Base-by-base conservation (phyloP, 1,140 invertebrate genomes). In the Halictus rubicundus region DNA sequence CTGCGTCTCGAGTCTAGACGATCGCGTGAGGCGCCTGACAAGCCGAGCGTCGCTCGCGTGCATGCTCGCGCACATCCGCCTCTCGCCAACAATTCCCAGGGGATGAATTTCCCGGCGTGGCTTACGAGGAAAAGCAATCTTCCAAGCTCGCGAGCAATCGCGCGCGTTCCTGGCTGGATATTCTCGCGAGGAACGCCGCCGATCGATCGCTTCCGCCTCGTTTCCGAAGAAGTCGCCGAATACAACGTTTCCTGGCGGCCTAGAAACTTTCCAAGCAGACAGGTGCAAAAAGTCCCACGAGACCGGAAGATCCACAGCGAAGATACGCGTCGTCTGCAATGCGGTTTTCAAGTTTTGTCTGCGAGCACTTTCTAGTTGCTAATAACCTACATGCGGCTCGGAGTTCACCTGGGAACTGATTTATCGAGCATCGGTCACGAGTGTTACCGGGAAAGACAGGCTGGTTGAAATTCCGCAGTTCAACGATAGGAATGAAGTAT, bases 11-110 rank as follows among this genome's bases (percentile, higher is more conserved):
- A 66, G 76, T 81, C 71, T 57, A 72, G 52, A 84, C 69, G 54
- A 66, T 88, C 64, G 86, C 85, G 82, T 88, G 87, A 21, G 83
- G 72, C 80, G 74, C 82, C 87, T 49, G 69, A 74, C 68, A 21
- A 77, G 54, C 80, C 82, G 69, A 59, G 68, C 14, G 25, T 3
- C 6, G 69, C 25, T 84, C 73, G 73, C 83, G 60, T 81, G 77
- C 39, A 27, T 60, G 52, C 23, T 25, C 39, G 59, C 49, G 46
- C 49, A 16, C 59, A 49, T 74, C 25, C 65, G 42, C 21, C 12
- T 68, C 25, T 57, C 46, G 46, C 52, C 25, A 37, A 19, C 49
- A 7, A 65, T 46, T 9, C 23, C 5, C 69, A 25, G 23, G 14
- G 59, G 59, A 71, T 27, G 59, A 39, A 46, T 79, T 73, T 66